phyloP scores from a whole-genome alignment of 2,888 invertebrate species.

The Metallyticus violacea region DNA sequence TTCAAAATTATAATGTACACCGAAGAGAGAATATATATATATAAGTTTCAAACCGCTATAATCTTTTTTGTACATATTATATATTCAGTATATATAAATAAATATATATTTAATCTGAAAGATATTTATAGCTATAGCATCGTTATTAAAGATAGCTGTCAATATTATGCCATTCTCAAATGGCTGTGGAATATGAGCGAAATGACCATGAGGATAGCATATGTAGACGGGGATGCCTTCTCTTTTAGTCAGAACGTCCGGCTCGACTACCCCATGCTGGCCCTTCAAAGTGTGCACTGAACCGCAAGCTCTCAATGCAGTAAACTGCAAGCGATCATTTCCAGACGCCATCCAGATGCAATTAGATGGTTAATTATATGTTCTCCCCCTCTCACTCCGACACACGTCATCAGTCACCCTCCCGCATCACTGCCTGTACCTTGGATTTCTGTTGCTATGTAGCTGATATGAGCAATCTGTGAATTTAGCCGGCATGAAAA shows the following conservation, averaged over 20 bases:
- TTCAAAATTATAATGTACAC: no score
- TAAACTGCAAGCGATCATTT: constrained; percentile 22
- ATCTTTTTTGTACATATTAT: no score
- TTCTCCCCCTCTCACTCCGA: no score
- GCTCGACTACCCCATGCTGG: background rate
- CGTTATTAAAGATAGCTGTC: no score
- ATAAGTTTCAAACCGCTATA: no score
- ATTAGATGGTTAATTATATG: constrained; percentile 34
- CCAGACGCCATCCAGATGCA: constrained; percentile 27
- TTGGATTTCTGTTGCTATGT: background rate
- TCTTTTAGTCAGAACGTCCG: constrained; percentile 23
- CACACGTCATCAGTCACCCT: background rate
- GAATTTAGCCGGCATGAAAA: background rate
- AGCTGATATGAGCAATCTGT: background rate
- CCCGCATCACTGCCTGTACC: background rate
- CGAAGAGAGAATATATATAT: no score
- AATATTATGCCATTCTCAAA: no score
- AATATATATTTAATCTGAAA: no score
- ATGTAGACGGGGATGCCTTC: background rate
- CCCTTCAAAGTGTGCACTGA: constrained; percentile 31
- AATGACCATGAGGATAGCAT: background rate
- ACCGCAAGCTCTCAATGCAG: constrained; percentile 15
- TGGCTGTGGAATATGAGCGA: no score
- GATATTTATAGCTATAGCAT: no score
- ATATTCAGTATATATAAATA: no score